Evolutionary conservation across 2,113 vertebrate species (phyloP), one percentile per base, ranked within the genome.

Genomic region (Colinus virginianus): DNA sequence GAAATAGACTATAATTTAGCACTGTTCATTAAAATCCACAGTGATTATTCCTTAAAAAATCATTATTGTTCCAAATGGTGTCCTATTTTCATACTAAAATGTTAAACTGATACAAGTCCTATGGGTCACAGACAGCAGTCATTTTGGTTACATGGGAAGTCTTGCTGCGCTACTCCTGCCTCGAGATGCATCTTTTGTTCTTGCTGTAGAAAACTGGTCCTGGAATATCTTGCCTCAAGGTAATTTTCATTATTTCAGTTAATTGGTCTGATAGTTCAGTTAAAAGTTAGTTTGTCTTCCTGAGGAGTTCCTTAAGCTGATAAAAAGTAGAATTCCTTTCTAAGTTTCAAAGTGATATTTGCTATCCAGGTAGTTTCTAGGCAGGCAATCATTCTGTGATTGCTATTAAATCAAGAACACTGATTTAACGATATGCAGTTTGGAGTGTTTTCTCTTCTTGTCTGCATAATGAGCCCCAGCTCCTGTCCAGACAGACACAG

Each of bases 181-280:
- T 87, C 21, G 55, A 84, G 67, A n/a, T 76, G 14, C 30, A 55
- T 8, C 0, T 48, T 84, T 84, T 61, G 4, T 32, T 87, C 53
- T 28, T 43, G n/a, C 74, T 90, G 30, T 46, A 72, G 30, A 74
- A 93, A 89, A 78, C 12, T 51, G 19, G 11, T 34, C 3, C 1
- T 2, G 3, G 19, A 40, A 3, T 70, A 51, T 66, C 87, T 95
- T 89, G 23, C 63, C 42, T 87, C 2, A 4, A 79, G 63, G 32
- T 59, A 61, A 42, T 87, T 89, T 92, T 87, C 46, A 77, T 69
- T 90, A 87, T 84, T 93, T 83, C 45, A 63, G 21, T 76, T 48
- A 84, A 69, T 1, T 82, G 32, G 13, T 30, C 11, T 90, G 74
- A 72, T 63, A 30, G 49, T 59, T 83, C 48, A 23, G 34, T 67